Evolutionary conservation across 2,113 vertebrate species (phyloP).

Genomic region (Gymnobelideus leadbeateri): DNA sequence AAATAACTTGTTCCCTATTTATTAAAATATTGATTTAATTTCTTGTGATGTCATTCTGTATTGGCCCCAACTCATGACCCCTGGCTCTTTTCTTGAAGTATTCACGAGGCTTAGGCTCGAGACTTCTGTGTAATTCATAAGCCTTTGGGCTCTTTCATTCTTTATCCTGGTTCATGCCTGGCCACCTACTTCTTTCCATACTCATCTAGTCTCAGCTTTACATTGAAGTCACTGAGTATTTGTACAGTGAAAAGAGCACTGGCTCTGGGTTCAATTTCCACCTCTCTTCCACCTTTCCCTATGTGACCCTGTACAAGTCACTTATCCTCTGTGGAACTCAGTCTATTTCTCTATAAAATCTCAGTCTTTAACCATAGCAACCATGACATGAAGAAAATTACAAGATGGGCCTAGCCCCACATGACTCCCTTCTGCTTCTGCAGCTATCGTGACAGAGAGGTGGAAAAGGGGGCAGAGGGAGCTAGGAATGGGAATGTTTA

Average conservation of each 20-base stretch:
- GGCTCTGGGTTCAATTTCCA: neutral
- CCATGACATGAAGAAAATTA: neutral
- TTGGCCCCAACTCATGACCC: neutral
- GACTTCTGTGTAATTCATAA: neutral
- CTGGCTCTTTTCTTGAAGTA: neutral
- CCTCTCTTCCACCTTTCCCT: neutral
- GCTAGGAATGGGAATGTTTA: neutral
- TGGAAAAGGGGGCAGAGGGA: neutral
- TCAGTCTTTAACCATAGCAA: neutral
- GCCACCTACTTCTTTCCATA: neutral
- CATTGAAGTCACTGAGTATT: neutral
- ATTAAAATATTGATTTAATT: neutral
- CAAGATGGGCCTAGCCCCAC: neutral
- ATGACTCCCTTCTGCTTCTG: neutral
- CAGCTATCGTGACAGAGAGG: neutral
- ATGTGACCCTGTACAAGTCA: neutral
- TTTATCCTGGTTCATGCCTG: neutral
- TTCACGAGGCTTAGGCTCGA: neutral
- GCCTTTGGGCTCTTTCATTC: neutral
- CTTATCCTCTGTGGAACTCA: neutral
- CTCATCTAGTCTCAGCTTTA: neutral
- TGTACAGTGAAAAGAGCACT: neutral
- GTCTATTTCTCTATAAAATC: neutral
- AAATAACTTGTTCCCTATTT: neutral
- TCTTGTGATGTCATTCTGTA: neutral